These are phyloP conservation scores for Amblyopsis hoosieri DNA, from an alignment of 2,797 vertebrate genomes.

Conservation along the genomic window DNA sequence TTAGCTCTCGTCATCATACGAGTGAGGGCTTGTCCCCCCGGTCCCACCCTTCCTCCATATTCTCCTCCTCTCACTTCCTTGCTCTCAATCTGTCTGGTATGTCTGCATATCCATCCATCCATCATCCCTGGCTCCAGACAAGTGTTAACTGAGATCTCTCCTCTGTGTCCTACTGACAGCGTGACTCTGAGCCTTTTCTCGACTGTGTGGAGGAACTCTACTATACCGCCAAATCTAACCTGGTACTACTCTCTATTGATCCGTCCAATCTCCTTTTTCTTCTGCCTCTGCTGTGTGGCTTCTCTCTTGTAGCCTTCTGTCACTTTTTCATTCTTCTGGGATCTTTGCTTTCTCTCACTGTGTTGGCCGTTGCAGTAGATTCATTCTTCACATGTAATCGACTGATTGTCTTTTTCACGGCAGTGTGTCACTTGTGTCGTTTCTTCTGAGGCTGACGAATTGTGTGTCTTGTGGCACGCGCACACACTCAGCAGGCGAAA, in stretches of 20 bases:
- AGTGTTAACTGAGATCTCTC: constrained; percentile 86
- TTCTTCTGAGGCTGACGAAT: too few relatives aligned
- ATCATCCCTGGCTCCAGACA: constrained; percentile 69
- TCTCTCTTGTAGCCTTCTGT: constrained; percentile 4
- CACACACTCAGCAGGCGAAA: too few relatives aligned
- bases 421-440: too few relatives aligned
- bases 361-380: constrained; percentile 30
- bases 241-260: constrained; percentile 84
- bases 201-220: constrained; percentile 97
- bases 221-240: constrained; percentile 98
- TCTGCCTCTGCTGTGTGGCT: constrained; percentile 20
- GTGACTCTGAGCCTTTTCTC: constrained; percentile 93
- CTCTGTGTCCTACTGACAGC: constrained; percentile 88
- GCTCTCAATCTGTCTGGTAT: not conserved
- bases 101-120: constrained; percentile 10
- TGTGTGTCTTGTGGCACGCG: too few relatives aligned
- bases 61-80: constrained; percentile 27
- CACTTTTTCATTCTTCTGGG: constrained; percentile 45
- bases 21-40: not conserved
- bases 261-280: constrained; percentile 47
- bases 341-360: constrained; percentile 41
- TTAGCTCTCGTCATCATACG: not conserved
- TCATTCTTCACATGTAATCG: too few relatives aligned
- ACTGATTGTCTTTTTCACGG: constrained; percentile 50
- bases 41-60: constrained; percentile 21